These are phyloP conservation scores for Troides helena DNA, from an alignment of 2,888 invertebrate species.

Conservation along the genomic window DNA sequence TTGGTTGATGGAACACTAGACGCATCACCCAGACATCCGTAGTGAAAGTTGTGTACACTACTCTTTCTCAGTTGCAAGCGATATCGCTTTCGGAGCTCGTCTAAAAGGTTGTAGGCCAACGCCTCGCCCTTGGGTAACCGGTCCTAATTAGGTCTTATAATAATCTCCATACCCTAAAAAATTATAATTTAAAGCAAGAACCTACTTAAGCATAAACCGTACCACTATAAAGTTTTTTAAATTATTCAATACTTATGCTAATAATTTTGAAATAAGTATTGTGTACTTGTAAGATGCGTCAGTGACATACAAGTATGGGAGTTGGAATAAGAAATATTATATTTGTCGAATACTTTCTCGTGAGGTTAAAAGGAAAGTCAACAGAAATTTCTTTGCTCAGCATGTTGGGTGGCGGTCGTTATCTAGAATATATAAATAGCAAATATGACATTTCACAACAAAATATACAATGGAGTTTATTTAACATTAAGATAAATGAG, in stretches of 20 bases:
- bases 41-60: conserved; percentile 28
- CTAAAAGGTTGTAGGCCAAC: conserved; percentile 17
- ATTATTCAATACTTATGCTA: background rate
- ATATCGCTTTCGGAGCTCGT: conserved; percentile 13
- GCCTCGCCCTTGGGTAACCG: conserved; percentile 10
- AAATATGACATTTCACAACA: background rate
- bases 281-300: background rate
- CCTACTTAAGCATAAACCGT: background rate
- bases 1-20: conserved; percentile 1
- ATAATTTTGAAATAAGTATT: background rate
- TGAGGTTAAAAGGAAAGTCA: conserved; percentile 6
- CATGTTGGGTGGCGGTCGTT: background rate
- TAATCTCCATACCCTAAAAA: conserved; percentile 20
- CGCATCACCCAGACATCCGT: conserved; percentile 10
- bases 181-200: conserved; percentile 14
- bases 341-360: conserved; percentile 15
- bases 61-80: conserved; percentile 16
- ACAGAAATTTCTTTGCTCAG: conserved; percentile 13
- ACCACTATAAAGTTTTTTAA: conserved; percentile 8
- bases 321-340: conserved; percentile 2
- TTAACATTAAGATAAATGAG: background rate
- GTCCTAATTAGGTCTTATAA: conserved; percentile 11
- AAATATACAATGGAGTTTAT: background rate
- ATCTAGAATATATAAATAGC: conserved; percentile 7
- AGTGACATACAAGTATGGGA: background rate